Evolutionary conservation across 2,888 invertebrate genomes (phyloP).

Genomic region (Teleogryllus oceanicus): DNA sequence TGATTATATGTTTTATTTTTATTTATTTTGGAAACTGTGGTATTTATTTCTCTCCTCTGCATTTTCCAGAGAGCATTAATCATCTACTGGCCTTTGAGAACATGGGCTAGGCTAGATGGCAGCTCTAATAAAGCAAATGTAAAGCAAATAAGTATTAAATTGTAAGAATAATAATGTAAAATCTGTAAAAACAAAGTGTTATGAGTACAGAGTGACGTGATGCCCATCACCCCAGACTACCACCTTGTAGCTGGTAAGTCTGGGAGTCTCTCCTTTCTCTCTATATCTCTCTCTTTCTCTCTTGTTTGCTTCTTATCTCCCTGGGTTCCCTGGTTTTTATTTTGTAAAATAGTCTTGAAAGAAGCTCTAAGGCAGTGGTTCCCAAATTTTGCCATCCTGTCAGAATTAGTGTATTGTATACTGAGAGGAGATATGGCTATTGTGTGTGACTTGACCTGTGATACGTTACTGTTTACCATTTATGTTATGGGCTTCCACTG

Average conservation of each 20-base stretch:
- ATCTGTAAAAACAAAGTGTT: not conserved
- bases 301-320: constrained; percentile 3
- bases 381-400: not conserved
- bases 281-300: constrained; percentile 3
- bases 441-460: not conserved
- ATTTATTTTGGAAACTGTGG: not conserved
- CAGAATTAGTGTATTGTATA: too few species aligned
- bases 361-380: constrained; percentile 18
- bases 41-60: constrained; percentile 26
- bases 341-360: not conserved
- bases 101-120: constrained; percentile 31
- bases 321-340: not conserved
- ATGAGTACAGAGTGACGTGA: constrained; percentile 2
- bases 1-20: not conserved
- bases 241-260: constrained; percentile 18
- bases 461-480: not conserved
- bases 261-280: constrained; percentile 18
- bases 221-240: constrained; percentile 3
- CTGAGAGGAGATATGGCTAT: not conserved
- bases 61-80: constrained; percentile 32
- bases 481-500: not conserved
- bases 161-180: constrained; percentile 19
- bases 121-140: constrained; percentile 25
- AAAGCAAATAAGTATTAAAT: constrained; percentile 12
- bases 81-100: constrained; percentile 28